phyloP scores from a whole-genome alignment of 2,888 invertebrate genomes.

The Allygus modestus region DNA sequence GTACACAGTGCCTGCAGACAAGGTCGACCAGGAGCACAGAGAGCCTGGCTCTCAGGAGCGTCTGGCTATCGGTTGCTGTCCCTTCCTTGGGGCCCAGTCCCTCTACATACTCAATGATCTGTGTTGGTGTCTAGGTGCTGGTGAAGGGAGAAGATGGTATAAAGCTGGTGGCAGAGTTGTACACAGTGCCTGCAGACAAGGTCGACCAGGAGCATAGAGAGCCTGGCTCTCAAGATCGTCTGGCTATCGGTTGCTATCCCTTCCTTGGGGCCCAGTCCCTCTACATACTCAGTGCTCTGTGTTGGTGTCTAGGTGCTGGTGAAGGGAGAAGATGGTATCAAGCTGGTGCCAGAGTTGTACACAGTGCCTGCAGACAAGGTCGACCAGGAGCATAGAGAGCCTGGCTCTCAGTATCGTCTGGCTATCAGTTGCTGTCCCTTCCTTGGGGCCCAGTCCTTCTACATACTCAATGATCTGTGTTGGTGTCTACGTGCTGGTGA shows the following conservation, averaged over 20 bases:
- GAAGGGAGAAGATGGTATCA: conserved; percentile 91
- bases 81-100: conserved; percentile 99
- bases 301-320: conserved; percentile 81
- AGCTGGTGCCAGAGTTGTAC: conserved; percentile 95
- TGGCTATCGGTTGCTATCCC: conserved; percentile 94
- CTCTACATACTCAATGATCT: conserved; percentile 90
- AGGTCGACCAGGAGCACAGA: conserved; percentile 91
- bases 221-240: conserved; percentile 93
- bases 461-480: conserved; percentile 85
- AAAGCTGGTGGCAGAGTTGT: conserved; percentile 94
- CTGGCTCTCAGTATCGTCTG: conserved; percentile 93
- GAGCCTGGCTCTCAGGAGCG: conserved; percentile 95
- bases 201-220: conserved; percentile 92
- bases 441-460: conserved; percentile 99
- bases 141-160: conserved; percentile 92
- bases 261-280: conserved; percentile 98
- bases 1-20: conserved; percentile 91
- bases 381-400: conserved; percentile 90
- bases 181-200: conserved; percentile 89
- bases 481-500: conserved; percentile 75
- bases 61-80: conserved; percentile 91
- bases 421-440: conserved; percentile 95
- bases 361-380: conserved; percentile 91
- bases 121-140: background rate
- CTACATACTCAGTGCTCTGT: too few species aligned